Base-by-base conservation (phyloP, 2,888 invertebrate genomes). In the Opisthograptis luteolata region DNA sequence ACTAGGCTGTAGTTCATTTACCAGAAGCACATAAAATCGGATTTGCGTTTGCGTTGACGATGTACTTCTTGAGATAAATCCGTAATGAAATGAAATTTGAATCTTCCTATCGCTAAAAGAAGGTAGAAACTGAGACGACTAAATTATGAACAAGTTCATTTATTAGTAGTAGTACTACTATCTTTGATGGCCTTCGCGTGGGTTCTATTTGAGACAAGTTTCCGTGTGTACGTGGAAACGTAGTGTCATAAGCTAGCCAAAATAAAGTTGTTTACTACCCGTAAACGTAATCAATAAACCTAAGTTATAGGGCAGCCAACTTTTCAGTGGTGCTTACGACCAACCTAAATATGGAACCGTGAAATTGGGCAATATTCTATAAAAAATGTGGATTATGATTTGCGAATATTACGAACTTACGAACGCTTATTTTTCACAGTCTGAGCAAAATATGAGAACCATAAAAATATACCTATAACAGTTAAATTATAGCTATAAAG, bases 231-330 rank as follows among this genome's bases (percentile, higher is more conserved):
- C 80, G 67, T 79, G 84, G 77, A 79, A 74, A 79, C 81, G 48
- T 59, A 52, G 65, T 28, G 55, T 67, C 72, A 70, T 74, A 75
- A 79, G 73, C 70, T 64, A 59, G 65, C 73, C 73, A 76, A 72
- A 80, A 76, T 81, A 79, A 81, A 84, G 72, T 79, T 79, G 82
- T 86, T 87, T 86, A 84, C 79, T 81, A 71, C 73, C 76, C 76
- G 82, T 84, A 86, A 84, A 87, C 81, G 78, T 84, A 83, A 85
- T 87, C 85, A 87, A 87, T 87, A 84, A 83, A 76, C 74, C 76
- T 80, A 81, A 84, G 76, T 82, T 84, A 84, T 76, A 79, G 68
- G 76, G 71, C 74, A 66, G 70, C 64, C 72, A 64, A 76, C 70
- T 76, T 84, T 84, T 84, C 81, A 83, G 75, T 73, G 73, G 70